phyloP scores from a whole-genome alignment of 2,113 vertebrate genomes.

The Sebastes fasciatus region DNA sequence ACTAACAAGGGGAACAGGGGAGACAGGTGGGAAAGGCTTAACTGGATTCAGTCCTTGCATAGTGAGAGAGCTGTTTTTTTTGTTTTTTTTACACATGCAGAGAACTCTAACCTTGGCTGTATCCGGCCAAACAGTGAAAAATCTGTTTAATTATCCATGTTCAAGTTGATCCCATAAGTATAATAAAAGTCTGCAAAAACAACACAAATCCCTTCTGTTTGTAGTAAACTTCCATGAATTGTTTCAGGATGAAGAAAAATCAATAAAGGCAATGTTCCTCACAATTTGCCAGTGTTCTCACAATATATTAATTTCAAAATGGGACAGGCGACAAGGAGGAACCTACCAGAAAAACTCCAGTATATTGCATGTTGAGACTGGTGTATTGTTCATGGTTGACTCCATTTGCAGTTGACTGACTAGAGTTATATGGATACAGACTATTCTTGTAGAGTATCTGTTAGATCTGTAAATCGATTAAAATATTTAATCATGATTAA shows the following conservation, averaged over 20 bases:
- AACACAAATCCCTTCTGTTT: constrained; percentile 30
- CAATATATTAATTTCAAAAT: constrained; percentile 17
- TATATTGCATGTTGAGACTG: not conserved
- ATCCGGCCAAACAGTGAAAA: constrained; percentile 48
- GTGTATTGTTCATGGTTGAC: not conserved
- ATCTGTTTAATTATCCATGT: constrained; percentile 64
- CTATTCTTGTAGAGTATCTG: not conserved
- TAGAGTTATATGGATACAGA: not conserved
- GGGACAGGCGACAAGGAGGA: not conserved
- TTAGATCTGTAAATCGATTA: too few species aligned
- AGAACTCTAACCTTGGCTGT: constrained; percentile 57
- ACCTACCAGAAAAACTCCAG: not conserved
- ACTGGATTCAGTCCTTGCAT: constrained; percentile 38
- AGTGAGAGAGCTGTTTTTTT: constrained; percentile 1
- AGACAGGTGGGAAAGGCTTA: constrained; percentile 47
- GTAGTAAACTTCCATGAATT: constrained; percentile 14
- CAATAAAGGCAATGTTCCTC: not conserved
- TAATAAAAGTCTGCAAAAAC: constrained; percentile 35
- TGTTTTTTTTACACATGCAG: not conserved
- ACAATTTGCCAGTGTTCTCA: not conserved
- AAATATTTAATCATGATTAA: too few species aligned
- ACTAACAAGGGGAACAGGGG: constrained; percentile 12
- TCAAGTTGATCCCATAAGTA: constrained; percentile 24
- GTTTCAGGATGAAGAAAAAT: constrained; percentile 1
- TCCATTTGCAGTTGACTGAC: constrained; percentile 8